phyloP scores from a whole-genome alignment of 1,140 invertebrate species.

The Brachionus asplanchnoidis region DNA sequence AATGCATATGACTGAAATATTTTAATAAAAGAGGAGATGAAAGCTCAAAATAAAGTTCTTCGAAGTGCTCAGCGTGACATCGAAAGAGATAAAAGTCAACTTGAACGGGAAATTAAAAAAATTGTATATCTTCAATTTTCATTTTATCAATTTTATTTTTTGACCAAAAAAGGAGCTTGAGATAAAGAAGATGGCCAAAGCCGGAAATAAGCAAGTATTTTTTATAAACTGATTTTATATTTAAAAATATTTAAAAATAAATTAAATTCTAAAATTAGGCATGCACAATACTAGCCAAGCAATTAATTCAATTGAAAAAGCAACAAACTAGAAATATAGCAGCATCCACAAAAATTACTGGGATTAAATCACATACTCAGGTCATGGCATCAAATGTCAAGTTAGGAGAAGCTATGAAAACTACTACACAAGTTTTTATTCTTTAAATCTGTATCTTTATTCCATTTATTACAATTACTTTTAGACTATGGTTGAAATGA shows the following conservation, averaged over 20 bases:
- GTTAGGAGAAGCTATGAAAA: conserved; percentile 76
- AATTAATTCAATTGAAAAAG: conserved; percentile 76
- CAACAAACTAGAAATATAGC: conserved; percentile 76
- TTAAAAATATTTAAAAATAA: too few relatives aligned
- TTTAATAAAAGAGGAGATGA: conserved; percentile 60
- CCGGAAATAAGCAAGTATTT: conserved; percentile 73
- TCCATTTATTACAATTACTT: neutral
- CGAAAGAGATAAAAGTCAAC: conserved; percentile 69
- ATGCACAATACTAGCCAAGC: conserved; percentile 76
- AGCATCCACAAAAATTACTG: conserved; percentile 68
- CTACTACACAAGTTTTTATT: conserved; percentile 65
- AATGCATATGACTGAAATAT: too few relatives aligned
- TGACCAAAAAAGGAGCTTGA: conserved; percentile 67
- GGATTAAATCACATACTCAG: conserved; percentile 74
- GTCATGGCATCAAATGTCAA: conserved; percentile 79
- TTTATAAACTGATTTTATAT: neutral
- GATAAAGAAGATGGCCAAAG: conserved; percentile 79
- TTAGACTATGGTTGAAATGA: conserved; percentile 76
- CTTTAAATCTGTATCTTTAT: neutral
- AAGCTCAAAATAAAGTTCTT: conserved; percentile 72
- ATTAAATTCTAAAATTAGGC: conserved; percentile 46
- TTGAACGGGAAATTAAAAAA: conserved; percentile 84
- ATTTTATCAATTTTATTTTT: conserved; percentile 36
- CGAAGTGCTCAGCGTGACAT: conserved; percentile 74
- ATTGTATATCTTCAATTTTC: conserved; percentile 60